Evolutionary conservation across 2,888 invertebrate genomes (phyloP).

Genomic region (Dinocampus coccinellae): DNA sequence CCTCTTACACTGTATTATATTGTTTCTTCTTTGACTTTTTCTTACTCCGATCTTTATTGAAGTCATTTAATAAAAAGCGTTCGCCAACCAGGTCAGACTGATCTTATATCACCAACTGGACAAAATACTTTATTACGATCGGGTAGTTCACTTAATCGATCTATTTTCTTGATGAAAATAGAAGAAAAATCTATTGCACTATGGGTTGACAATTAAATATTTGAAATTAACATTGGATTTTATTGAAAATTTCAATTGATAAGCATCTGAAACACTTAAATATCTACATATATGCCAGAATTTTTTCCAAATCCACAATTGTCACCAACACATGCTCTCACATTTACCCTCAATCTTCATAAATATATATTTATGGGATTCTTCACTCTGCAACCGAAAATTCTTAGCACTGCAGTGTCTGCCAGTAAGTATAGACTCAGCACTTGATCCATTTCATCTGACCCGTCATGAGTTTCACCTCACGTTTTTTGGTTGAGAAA

Average conservation of each 20-base stretch:
- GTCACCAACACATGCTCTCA: too few species aligned
- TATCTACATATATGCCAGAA: slow-evolving; percentile 18
- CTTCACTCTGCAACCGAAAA: background rate
- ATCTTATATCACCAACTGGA: slow-evolving; percentile 10
- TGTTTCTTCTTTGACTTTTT: background rate
- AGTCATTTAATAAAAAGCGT: slow-evolving; percentile 5
- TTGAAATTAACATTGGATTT: slow-evolving; percentile 11
- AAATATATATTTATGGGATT: background rate
- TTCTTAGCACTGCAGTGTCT: background rate
- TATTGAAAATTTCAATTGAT: slow-evolving; percentile 32
- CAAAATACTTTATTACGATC: slow-evolving; percentile 36
- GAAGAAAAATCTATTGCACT: background rate
- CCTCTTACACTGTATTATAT: background rate
- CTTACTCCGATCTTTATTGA: slow-evolving; percentile 2
- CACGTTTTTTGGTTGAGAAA: background rate
- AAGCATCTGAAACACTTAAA: slow-evolving; percentile 14
- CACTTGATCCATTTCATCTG: slow-evolving; percentile 23
- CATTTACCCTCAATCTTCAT: too few species aligned
- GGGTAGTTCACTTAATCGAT: slow-evolving; percentile 15
- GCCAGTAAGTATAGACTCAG: slow-evolving; percentile 34
- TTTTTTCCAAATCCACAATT: background rate
- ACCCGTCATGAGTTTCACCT: background rate
- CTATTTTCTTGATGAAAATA: slow-evolving; percentile 17
- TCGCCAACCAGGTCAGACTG: slow-evolving; percentile 21
- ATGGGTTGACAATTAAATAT: background rate